Base-by-base conservation (phyloP, 2,113 vertebrate genomes). In the Hippoglossus stenolepis region DNA sequence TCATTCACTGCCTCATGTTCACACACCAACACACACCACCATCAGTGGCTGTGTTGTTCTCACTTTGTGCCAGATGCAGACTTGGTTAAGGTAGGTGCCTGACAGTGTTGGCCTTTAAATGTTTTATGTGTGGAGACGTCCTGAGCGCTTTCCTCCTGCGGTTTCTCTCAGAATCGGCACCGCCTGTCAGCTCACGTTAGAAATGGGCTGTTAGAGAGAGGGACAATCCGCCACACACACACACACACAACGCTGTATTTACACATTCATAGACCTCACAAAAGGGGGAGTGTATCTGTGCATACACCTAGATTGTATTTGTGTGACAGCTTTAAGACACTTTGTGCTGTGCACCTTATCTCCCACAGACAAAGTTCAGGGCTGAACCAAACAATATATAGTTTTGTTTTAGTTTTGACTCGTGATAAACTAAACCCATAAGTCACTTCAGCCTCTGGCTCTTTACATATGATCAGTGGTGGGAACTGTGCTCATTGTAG, bases 71-170 rank as follows among this genome's bases (percentile, higher is more conserved):
- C 67, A 76, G 63, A 83, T 51, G 63, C 23, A 43, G 65, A 51
- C 31, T 56, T 77, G 70, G 74, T 65, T 71, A 51, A 28, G 60
- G 60, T 69, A 56, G 66, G 64, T 38, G 40, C 8, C 73, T 73
- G 9, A 20, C 49, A 57, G 35, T 12, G 74, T 58, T 82, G 61
- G 43, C 62, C 71, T 85, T 89, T 93, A 89, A 93, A 89, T 93
- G 82, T 91, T 91, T 93, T 73, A 91, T 92, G 82, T 75, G 67
- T 23, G 13, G 75, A 73, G 89, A 77, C 26, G 38, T 83, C 65
- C 74, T 71, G 74, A 73, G 80, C 28, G 21, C 65, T 69, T 71
- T 45, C 71, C 28, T 73, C 59, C 76, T 70, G 76, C 79, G 77
- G 40, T 56, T 86, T 69, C 75, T 80, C 74, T 76, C 57, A 57